These are phyloP conservation scores for Menidia menidia DNA, from an alignment of 2,797 vertebrate genomes.

Conservation along the genomic window DNA sequence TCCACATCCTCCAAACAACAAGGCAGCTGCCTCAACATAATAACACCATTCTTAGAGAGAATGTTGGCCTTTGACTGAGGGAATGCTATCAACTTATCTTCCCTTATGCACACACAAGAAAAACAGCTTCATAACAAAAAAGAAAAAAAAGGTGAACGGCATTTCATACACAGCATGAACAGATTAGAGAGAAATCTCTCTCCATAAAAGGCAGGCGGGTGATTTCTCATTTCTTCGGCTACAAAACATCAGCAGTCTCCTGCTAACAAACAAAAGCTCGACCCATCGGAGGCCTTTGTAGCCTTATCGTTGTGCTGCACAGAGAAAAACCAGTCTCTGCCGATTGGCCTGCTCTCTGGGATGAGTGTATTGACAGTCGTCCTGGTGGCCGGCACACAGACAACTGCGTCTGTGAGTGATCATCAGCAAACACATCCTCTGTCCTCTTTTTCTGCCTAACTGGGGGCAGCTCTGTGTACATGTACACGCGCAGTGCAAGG, in stretches of 20 bases:
- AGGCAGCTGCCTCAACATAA: not conserved
- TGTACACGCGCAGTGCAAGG: constrained; percentile 37
- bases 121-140: not conserved
- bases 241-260: constrained; percentile 22
- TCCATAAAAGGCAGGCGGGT: not conserved
- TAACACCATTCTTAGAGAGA: constrained; percentile 5
- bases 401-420: constrained; percentile 49
- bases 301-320: constrained; percentile 27
- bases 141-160: not conserved
- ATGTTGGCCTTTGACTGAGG: constrained; percentile 17
- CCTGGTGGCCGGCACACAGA: constrained; percentile 41
- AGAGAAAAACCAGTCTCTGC: constrained; percentile 28
- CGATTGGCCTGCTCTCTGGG: constrained; percentile 63
- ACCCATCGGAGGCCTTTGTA: not conserved
- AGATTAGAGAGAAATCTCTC: not conserved
- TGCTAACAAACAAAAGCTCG: constrained; percentile 2
- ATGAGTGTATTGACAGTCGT: constrained; percentile 49
- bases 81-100: not conserved
- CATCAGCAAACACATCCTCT: constrained; percentile 56
- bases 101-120: not conserved
- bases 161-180: constrained; percentile 11
- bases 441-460: constrained; percentile 56
- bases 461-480: constrained; percentile 42
- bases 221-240: constrained; percentile 13
- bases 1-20: not conserved